These are phyloP conservation scores for Cricetomys ansorgei DNA, from an alignment of 2,113 vertebrate species.

Conservation along the genomic window DNA sequence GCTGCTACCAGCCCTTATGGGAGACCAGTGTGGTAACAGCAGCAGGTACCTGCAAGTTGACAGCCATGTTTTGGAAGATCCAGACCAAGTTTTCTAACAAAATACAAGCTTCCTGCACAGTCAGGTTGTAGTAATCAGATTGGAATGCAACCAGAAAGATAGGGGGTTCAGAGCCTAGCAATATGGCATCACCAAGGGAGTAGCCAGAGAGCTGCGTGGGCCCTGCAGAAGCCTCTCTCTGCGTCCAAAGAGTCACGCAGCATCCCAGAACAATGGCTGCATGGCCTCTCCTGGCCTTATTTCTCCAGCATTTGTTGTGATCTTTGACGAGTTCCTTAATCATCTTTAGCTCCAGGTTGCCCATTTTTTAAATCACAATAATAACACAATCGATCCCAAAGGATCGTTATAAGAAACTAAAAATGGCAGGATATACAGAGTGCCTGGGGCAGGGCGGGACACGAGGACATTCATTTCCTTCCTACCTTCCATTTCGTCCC, in stretches of 20 bases:
- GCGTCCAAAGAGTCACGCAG: accelerated
- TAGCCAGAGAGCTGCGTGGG: accelerated
- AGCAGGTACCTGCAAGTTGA: accelerated
- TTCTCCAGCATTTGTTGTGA: neutral
- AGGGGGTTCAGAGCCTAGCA: neutral
- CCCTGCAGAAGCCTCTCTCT: too few relatives aligned
- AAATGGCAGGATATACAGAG: neutral
- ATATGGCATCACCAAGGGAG: accelerated
- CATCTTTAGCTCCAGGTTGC: slow-evolving; percentile 7
- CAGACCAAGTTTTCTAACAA: neutral
- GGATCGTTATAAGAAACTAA: neutral
- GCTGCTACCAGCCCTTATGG: neutral
- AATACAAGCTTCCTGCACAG: neutral
- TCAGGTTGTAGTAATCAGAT: accelerated
- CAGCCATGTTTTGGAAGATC: neutral
- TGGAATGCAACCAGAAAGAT: neutral
- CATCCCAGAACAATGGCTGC: accelerated
- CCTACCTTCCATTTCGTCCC: neutral
- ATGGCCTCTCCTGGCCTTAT: neutral
- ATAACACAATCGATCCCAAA: neutral
- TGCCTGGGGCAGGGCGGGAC: neutral
- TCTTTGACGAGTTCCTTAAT: neutral
- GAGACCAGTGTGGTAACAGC: neutral
- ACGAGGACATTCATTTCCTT: neutral
- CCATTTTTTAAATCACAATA: slow-evolving; percentile 48